Conservation (phyloP, 2,797 vertebrate species). For the Eupleurogrammus muticus region DNA sequence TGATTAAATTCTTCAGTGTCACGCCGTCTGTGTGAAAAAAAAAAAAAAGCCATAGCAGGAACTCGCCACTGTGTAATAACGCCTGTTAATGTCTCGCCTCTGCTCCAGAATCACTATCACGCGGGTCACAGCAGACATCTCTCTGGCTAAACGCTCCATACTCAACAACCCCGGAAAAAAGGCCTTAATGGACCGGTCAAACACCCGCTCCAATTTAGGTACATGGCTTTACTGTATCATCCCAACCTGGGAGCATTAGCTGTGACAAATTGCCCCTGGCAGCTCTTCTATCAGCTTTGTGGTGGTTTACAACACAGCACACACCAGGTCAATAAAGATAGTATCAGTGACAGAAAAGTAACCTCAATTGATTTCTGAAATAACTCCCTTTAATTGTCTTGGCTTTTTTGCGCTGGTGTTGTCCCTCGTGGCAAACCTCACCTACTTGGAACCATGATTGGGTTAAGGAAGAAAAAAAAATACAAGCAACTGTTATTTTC, state of each 20-base stretch:
- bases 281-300: not conserved
- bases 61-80: conserved; percentile 17
- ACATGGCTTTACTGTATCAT: conserved; percentile 52
- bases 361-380: conserved; percentile 10
- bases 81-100: conserved; percentile 18
- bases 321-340: conserved; percentile 16
- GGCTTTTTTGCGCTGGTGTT: not conserved
- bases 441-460: conserved; percentile 45
- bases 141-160: conserved; percentile 97
- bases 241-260: not conserved
- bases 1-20: conserved; percentile 30
- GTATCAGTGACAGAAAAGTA: conserved; percentile 22
- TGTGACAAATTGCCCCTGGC: conserved; percentile 3
- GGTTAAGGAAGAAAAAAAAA: conserved; percentile 32
- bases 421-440: conserved; percentile 18
- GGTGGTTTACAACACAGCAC: not conserved
- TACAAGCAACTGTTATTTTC: conserved; percentile 10
- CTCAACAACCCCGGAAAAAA: conserved; percentile 99
- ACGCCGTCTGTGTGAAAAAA: not conserved
- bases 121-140: conserved; percentile 97
- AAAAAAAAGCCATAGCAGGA: not conserved
- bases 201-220: conserved; percentile 96
- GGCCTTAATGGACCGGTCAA: conserved; percentile 96
- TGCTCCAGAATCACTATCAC: conserved; percentile 94
- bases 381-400: conserved; percentile 14